Evolutionary conservation across 1,140 invertebrate species (phyloP).

Genomic region (Aphelenchoides besseyi): DNA sequence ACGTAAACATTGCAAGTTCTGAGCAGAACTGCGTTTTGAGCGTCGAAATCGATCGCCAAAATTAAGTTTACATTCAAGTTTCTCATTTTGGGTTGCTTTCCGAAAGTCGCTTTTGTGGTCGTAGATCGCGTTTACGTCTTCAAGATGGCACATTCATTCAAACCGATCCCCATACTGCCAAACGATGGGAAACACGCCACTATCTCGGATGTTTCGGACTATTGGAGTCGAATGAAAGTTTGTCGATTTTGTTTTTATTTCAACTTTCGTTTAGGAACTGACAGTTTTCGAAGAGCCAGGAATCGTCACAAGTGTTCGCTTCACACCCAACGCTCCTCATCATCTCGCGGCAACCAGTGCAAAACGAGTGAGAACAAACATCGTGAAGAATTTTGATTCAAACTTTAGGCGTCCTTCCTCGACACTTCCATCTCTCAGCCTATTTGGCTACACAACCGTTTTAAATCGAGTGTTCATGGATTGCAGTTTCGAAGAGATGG

Average conservation of each 20-base stretch:
- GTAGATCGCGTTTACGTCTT: no score
- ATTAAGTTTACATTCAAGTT: no score
- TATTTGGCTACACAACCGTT: conserved; percentile 33
- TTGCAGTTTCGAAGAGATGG: conserved; percentile 53
- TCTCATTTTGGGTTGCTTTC: no score
- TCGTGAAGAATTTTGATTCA: not conserved
- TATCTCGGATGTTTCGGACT: conserved; percentile 27
- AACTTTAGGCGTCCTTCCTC: conserved; percentile 34
- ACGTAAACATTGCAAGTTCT: no score
- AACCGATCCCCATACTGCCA: conserved; percentile 37
- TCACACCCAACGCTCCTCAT: conserved; percentile 47
- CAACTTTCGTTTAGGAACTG: conserved; percentile 38
- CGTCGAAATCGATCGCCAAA: no score
- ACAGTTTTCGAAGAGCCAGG: conserved; percentile 59
- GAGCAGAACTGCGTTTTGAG: no score
- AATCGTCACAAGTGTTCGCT: conserved; percentile 41
- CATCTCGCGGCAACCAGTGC: conserved; percentile 47
- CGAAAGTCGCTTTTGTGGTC: no score
- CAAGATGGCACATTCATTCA: no score
- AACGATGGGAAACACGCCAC: conserved; percentile 18
- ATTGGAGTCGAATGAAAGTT: conserved; percentile 54
- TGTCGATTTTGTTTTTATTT: conserved; percentile 18
- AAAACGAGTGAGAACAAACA: conserved; percentile 24
- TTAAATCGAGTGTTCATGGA: conserved; percentile 43
- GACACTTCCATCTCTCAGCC: conserved; percentile 50